A percentile compares a stretch with the other conserved stretches of the same genome.
These are phyloP conservation scores for Pterocles orientalis DNA, from an alignment of 2,113 vertebrate species.

Conservation along the genomic window DNA sequence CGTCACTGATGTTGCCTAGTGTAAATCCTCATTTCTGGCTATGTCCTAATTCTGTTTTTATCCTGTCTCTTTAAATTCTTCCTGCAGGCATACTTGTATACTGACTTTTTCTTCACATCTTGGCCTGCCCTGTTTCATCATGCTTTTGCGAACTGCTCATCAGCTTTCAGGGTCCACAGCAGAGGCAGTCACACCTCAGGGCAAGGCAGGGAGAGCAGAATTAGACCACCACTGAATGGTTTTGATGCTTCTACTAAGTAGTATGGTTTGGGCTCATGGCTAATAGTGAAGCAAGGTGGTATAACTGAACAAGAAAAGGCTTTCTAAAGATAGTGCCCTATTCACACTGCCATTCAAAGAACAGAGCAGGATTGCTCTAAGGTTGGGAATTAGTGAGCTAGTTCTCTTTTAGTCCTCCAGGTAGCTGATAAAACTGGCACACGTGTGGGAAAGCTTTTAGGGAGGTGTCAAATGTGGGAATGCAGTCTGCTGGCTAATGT, in stretches of 20 bases:
- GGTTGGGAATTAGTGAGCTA: conserved; percentile 32
- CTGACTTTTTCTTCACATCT: neutral
- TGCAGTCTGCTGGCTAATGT: conserved; percentile 31
- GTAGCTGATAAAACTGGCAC: conserved; percentile 50
- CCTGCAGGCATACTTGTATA: neutral
- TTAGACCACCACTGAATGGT: neutral
- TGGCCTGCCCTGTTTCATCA: neutral
- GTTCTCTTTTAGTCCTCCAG: conserved; percentile 45
- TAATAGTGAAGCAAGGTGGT: neutral
- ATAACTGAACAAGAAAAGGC: conserved; percentile 3
- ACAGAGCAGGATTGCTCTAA: conserved; percentile 31
- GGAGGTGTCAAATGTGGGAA: conserved; percentile 51
- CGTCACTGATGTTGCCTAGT: neutral
- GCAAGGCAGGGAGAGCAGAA: neutral
- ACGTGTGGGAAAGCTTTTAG: conserved; percentile 33
- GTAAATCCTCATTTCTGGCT: conserved; percentile 12
- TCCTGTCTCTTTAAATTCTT: neutral
- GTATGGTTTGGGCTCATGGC: neutral
- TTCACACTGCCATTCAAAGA: conserved; percentile 31
- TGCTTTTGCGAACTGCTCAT: neutral
- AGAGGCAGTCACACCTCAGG: neutral
- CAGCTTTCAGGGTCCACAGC: neutral
- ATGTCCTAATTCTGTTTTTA: neutral
- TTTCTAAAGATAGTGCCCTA: conserved; percentile 40
- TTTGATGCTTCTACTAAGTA: neutral